phyloP scores from a whole-genome alignment of 1,140 invertebrate species.

The Aplysia californica region DNA sequence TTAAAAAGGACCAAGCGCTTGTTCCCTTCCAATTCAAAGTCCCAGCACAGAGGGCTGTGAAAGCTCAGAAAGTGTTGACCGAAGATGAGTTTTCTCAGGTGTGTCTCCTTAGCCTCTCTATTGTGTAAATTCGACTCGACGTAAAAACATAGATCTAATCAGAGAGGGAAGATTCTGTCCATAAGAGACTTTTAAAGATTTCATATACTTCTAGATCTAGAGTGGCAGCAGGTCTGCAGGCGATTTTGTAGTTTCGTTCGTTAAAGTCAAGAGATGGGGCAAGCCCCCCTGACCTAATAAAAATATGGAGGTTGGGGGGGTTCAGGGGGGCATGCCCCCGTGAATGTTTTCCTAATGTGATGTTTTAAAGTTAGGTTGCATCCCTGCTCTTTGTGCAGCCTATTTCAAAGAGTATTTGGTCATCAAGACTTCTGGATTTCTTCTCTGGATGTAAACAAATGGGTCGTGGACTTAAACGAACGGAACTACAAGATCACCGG shows the following conservation, averaged over 20 bases:
- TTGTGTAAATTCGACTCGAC: not conserved
- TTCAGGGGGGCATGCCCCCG: too few relatives aligned
- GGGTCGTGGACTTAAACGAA: too few relatives aligned
- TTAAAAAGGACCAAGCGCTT: not conserved
- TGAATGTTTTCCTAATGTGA: too few relatives aligned
- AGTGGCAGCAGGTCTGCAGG: not conserved
- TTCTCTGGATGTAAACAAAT: too few relatives aligned
- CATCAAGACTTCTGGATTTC: too few relatives aligned
- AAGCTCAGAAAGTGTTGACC: conserved; percentile 13
- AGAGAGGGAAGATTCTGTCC: too few relatives aligned
- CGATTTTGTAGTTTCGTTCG: not conserved
- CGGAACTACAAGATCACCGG: too few relatives aligned
- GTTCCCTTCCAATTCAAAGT: conserved; percentile 2
- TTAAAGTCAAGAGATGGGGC: not conserved
- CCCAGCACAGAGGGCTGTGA: not conserved
- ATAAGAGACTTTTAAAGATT: not conserved
- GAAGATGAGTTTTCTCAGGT: conserved; percentile 24
- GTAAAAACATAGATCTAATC: not conserved
- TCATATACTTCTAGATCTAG: not conserved
- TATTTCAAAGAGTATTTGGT: too few relatives aligned
- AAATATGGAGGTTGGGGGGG: too few relatives aligned
- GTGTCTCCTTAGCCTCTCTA: not conserved
- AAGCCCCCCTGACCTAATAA: too few relatives aligned
- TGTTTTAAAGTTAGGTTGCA: too few relatives aligned
- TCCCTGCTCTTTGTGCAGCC: too few relatives aligned